Evolutionary conservation across 2,888 invertebrate species (phyloP), one percentile per base, ranked within the genome.

Genomic region (Lasioglossum figueresi): DNA sequence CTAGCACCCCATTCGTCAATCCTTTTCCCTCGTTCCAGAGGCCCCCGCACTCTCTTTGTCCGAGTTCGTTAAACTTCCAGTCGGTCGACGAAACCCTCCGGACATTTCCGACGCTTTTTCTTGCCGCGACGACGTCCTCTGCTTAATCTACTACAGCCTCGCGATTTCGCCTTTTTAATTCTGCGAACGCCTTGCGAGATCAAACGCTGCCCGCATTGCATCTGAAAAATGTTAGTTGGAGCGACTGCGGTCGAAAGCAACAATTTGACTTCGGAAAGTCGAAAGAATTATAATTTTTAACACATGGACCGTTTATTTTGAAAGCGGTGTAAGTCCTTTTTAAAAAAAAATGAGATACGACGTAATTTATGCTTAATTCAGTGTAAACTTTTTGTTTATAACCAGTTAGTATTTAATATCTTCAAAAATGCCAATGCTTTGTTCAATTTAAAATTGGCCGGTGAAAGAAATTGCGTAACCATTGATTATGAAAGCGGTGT

Each of bases 1-100:
- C 89, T 87, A 86, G 87, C 90, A 91, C 89, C 86, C 91, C 86
- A 91, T 92, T 91, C 88, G 91, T 92, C 92, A 91, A 90, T 89
- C 88, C 89, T 87, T 88, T 88, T 88, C 86, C 90, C 86, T 90
- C 85, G 82, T 88, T 77, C 80, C 76, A 71, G 79, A 87, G 88
- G 80, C 87, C 83, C 82, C 88, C 90, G 63, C 45, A 16, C 63
- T 89, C 88, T 88, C 92, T 91, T 92, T 89, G 90, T 90, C 89
- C 83, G 89, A 91, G 92, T 92, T 92, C 91, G 92, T 92, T 92
- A 91, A 92, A 91, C 92, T 91, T 90, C 88, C 86, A 88, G 88
- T 80, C 84, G 85, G 82, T 82, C 88, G 84, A 87, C 81, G 82
- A 79, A 88, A 86, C 79, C 79, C 78, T 74, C 81, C 52, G 66